Conservation (phyloP, 2,888 invertebrate genomes). For the Mechanitis mazaeus region DNA sequence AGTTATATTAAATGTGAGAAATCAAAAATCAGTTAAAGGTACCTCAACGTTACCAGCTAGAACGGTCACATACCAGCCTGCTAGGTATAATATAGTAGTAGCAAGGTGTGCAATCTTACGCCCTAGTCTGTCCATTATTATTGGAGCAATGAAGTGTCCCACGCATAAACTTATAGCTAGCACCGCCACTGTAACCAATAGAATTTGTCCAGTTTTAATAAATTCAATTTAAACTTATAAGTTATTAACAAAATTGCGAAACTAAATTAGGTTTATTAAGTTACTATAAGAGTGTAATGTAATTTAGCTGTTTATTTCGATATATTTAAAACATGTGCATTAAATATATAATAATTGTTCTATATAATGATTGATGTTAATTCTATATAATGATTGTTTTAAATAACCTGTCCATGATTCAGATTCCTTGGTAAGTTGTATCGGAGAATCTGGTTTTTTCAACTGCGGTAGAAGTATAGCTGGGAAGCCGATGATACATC, state of each 20-base stretch:
- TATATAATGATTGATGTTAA: too few relatives aligned
- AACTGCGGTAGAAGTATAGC: conserved; percentile 78
- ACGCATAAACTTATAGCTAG: conserved; percentile 47
- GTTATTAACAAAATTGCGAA: too few relatives aligned
- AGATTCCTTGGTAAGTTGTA: conserved; percentile 50
- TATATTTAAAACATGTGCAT: too few relatives aligned
- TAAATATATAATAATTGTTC: too few relatives aligned
- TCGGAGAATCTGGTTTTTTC: conserved; percentile 39
- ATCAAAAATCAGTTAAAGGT: not conserved
- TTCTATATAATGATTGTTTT: not conserved
- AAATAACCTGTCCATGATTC: conserved; percentile 72
- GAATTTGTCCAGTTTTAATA: too few relatives aligned
- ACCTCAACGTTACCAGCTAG: conserved; percentile 50
- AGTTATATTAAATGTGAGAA: too few relatives aligned
- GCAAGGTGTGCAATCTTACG: conserved; percentile 67
- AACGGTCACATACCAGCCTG: conserved; percentile 68
- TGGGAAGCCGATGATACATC: conserved; percentile 70
- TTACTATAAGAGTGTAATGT: too few relatives aligned
- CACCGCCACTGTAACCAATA: conserved; percentile 44
- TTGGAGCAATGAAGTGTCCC: conserved; percentile 51
- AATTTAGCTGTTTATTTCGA: too few relatives aligned
- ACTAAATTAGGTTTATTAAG: too few relatives aligned
- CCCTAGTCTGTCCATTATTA: conserved; percentile 72
- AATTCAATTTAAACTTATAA: too few relatives aligned
- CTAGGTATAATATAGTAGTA: conserved; percentile 53